Conservation (phyloP, 2,888 invertebrate genomes). For the Caenorhabditis panamensis region DNA sequence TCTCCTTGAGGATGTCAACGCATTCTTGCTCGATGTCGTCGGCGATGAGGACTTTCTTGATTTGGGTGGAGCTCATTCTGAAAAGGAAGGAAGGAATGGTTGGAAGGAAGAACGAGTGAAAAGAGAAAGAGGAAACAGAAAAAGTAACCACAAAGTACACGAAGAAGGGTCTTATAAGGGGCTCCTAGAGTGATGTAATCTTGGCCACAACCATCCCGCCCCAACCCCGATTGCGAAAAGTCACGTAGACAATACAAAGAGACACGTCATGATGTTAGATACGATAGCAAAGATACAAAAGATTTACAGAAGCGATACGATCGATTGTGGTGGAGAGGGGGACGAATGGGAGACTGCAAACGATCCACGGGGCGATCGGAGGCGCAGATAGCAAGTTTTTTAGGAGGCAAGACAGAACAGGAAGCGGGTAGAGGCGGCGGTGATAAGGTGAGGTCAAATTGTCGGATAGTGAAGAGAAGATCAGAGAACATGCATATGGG, state of each 20-base stretch:
- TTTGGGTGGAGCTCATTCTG: conserved; percentile 52
- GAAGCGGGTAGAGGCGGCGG: not conserved
- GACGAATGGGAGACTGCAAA: conserved; percentile 39
- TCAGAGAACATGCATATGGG: conserved; percentile 27
- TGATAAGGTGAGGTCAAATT: conserved; percentile 41
- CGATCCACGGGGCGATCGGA: conserved; percentile 31
- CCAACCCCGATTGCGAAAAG: conserved; percentile 13
- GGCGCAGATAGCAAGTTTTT: conserved; percentile 49
- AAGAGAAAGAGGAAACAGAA: not conserved
- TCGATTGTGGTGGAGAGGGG: conserved; percentile 12
- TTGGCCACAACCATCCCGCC: not conserved
- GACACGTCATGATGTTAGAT: conserved; percentile 1
- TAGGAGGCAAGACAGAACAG: conserved; percentile 22
- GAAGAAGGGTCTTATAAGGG: not conserved
- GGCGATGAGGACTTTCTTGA: conserved; percentile 89
- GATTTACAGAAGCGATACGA: conserved; percentile 33
- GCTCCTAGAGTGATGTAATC: conserved; percentile 46
- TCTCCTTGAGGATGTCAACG: conserved; percentile 87
- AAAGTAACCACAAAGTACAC: not conserved
- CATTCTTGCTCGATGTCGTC: conserved; percentile 94
- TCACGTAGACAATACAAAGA: conserved; percentile 29
- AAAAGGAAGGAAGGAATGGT: not conserved
- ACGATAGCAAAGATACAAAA: not conserved
- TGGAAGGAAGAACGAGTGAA: not conserved
- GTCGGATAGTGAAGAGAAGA: conserved; percentile 20